Percentiles rank a stretch among this genome's conserved stretches.
Conservation (phyloP, 2,888 invertebrate genomes). For the Drosophila demipolita region DNA sequence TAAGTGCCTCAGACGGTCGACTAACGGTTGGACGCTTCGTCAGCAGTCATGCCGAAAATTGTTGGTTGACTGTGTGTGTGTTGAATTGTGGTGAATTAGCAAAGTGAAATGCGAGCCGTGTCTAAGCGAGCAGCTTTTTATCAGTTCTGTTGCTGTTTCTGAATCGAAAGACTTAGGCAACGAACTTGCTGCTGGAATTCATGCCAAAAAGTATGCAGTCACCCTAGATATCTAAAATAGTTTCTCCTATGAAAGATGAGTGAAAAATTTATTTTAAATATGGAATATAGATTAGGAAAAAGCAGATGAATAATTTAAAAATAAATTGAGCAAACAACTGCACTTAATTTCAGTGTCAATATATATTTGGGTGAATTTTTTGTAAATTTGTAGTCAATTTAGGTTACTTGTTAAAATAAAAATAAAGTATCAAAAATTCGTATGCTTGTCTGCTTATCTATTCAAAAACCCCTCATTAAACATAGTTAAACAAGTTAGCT, state of each 20-base stretch:
- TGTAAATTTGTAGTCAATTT: neutral
- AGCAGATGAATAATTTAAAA: neutral
- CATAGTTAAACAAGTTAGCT: too few species aligned
- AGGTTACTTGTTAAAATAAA: neutral
- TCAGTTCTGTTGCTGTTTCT: constrained; percentile 14
- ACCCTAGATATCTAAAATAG: neutral
- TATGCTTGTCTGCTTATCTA: too few species aligned
- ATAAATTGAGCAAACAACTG: neutral
- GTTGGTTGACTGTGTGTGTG: constrained; percentile 1
- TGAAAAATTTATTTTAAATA: neutral
- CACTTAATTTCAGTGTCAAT: neutral
- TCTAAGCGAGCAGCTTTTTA: neutral
- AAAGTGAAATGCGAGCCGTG: constrained; percentile 46
- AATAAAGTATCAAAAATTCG: neutral
- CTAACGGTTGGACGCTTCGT: constrained; percentile 18
- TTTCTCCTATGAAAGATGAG: neutral
- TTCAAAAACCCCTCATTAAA: too few species aligned
- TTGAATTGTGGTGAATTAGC: constrained; percentile 10
- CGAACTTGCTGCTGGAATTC: constrained; percentile 34
- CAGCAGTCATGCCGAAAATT: constrained; percentile 54
- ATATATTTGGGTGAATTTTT: neutral
- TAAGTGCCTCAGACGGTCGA: constrained; percentile 64
- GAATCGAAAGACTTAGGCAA: constrained; percentile 65
- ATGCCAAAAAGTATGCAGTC: constrained; percentile 44
- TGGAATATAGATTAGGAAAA: neutral